Conservation (phyloP, 2,888 invertebrate genomes). For the Copidosoma aretas region DNA sequence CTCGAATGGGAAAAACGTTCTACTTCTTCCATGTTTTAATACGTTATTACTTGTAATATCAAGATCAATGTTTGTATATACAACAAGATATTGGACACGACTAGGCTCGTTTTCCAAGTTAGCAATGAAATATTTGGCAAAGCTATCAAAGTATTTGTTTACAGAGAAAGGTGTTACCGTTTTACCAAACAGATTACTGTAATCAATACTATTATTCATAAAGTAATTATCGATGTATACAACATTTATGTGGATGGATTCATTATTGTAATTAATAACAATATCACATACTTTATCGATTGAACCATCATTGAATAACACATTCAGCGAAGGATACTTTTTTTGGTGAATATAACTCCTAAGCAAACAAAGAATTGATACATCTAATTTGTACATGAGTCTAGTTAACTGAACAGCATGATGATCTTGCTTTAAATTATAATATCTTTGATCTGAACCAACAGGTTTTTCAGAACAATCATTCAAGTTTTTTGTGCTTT, state of each 20-base stretch:
- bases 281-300: slow-evolving; percentile 37
- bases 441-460: too few species aligned
- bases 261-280: slow-evolving; percentile 44
- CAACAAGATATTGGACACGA: slow-evolving; percentile 46
- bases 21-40: slow-evolving; percentile 40
- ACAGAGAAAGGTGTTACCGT: slow-evolving; percentile 43
- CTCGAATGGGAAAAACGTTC: slow-evolving; percentile 30
- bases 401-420: slow-evolving; percentile 46
- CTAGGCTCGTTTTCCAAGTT: slow-evolving; percentile 33
- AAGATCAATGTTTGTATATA: slow-evolving; percentile 47
- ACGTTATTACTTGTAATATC: slow-evolving; percentile 44
- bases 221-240: slow-evolving; percentile 46
- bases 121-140: slow-evolving; percentile 43
- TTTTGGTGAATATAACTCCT: slow-evolving; percentile 44
- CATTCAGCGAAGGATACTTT: slow-evolving; percentile 48
- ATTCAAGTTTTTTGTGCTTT: too few species aligned
- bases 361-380: slow-evolving; percentile 46
- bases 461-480: too few species aligned
- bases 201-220: slow-evolving; percentile 44
- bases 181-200: slow-evolving; percentile 45
- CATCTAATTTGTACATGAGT: slow-evolving; percentile 48
- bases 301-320: slow-evolving; percentile 46
- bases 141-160: slow-evolving; percentile 46
- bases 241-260: slow-evolving; percentile 46
- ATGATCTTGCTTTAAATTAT: slow-evolving; percentile 4